A percentile compares a stretch with the other conserved stretches of the same genome.
phyloP scores from a whole-genome alignment of 2,888 invertebrate genomes.

The Noctua fimbriata region DNA sequence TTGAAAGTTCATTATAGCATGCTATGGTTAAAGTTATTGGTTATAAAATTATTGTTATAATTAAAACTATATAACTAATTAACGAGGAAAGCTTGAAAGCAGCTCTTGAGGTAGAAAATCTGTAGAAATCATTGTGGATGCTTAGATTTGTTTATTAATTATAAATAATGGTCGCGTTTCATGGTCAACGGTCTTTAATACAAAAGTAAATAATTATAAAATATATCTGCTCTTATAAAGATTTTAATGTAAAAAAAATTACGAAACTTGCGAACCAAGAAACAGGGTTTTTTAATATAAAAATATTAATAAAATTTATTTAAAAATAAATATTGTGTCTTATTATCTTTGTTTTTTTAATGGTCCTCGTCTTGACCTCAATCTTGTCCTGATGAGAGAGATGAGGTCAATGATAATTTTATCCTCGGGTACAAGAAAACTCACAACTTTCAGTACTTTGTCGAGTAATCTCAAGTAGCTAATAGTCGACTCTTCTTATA shows the following conservation, averaged over 20 bases:
- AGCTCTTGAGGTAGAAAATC: slow-evolving; percentile 40
- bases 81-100: slow-evolving; percentile 53
- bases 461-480: no score
- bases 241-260: background rate
- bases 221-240: background rate
- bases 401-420: no score
- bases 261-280: no score
- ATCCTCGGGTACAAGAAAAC: no score
- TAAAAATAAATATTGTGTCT: no score
- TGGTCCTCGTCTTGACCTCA: no score
- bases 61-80: slow-evolving; percentile 36
- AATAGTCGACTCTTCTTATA: background rate
- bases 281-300: no score
- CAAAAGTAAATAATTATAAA: slow-evolving; percentile 2
- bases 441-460: background rate
- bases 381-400: no score
- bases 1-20: slow-evolving; percentile 62
- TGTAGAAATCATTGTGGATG: slow-evolving; percentile 3
- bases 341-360: no score
- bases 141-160: background rate
- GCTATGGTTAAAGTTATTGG: slow-evolving; percentile 59
- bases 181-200: background rate
- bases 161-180: slow-evolving; percentile 15
- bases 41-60: slow-evolving; percentile 61
- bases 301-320: no score